Evolutionary conservation across 1,140 invertebrate species (phyloP), one percentile per base, ranked within the genome.

Genomic region (Saccostrea echinata): DNA sequence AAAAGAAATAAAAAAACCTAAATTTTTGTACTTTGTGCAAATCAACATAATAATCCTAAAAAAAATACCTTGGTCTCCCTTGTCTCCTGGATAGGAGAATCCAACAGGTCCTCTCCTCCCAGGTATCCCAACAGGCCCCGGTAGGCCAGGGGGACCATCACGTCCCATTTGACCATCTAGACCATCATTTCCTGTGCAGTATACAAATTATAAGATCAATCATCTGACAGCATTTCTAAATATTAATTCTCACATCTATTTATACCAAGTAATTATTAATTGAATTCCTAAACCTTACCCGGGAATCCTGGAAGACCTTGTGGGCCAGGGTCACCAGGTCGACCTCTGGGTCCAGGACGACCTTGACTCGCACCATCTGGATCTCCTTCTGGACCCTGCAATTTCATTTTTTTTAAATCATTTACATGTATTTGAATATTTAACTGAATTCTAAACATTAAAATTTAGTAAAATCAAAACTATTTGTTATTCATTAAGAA

Each of bases 101-200:
- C 93, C 93, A 16, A 33, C 68, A n/a, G 83, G 81, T 68, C 92
- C 92, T 87, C 88, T 86, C 2, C 90, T 53, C 81, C 93, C 93
- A 51, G 89, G 89, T 21, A 90, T 82, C 3, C 92, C 92, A 84
- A 88, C 84, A 16, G 55, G 97, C 61, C 95, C 95, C 55, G 92
- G 88, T 21, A 86, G 85, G 6, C 92, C 93, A 16, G 88, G 86
- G 11, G 80, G 71, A 53, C 90, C 90, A 51, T 30, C 18, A 11
- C 71, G 30, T 53, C 88, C 88, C 51, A 83, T 24, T 13, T 33
- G 30, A 16, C 88, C 88, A 43, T 51, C 35, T 52, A n/a, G 13
- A 55, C 88, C 88, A 71, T 87, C 88, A 9, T 18, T 51, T 27
- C 88, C 88, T 88, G 35, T 11, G 64, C n/a, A 80, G 30, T 8